These are phyloP conservation scores for Pseudomyrmex sp. DNA, from an alignment of 1,140 invertebrate genomes.

Conservation along the genomic window DNA sequence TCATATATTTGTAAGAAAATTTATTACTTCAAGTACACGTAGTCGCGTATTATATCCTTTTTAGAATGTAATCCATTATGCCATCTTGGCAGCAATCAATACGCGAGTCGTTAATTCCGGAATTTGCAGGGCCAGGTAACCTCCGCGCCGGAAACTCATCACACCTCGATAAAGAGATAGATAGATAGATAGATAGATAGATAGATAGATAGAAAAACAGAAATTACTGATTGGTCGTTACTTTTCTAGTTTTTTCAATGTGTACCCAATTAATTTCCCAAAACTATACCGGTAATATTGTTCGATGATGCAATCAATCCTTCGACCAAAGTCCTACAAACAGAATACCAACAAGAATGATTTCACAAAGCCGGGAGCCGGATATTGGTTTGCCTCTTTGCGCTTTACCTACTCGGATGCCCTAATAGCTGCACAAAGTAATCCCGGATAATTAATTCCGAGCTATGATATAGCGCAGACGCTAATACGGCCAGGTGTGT, in stretches of 20 bases:
- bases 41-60: constrained; percentile 13
- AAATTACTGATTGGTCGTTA: constrained; percentile 9
- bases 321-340: constrained; percentile 42
- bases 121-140: constrained; percentile 53
- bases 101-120: constrained; percentile 54
- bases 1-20: constrained; percentile 22
- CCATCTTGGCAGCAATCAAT: constrained; percentile 48
- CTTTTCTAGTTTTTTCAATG: constrained; percentile 56
- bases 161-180: constrained; percentile 34
- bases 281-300: constrained; percentile 59
- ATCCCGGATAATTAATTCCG: constrained; percentile 71
- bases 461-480: constrained; percentile 48
- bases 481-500: constrained; percentile 55
- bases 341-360: constrained; percentile 61
- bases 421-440: constrained; percentile 62
- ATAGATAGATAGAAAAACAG: background rate
- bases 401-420: constrained; percentile 53
- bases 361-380: constrained; percentile 60
- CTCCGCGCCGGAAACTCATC: constrained; percentile 62
- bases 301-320: constrained; percentile 45
- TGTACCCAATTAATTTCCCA: constrained; percentile 63
- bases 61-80: constrained; percentile 42
- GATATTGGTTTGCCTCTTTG: constrained; percentile 42
- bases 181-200: constrained; percentile 22
- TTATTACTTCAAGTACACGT: constrained; percentile 28